These are phyloP conservation scores for Copsychus sechellarum DNA, from an alignment of 2,113 vertebrate genomes.

Conservation along the genomic window DNA sequence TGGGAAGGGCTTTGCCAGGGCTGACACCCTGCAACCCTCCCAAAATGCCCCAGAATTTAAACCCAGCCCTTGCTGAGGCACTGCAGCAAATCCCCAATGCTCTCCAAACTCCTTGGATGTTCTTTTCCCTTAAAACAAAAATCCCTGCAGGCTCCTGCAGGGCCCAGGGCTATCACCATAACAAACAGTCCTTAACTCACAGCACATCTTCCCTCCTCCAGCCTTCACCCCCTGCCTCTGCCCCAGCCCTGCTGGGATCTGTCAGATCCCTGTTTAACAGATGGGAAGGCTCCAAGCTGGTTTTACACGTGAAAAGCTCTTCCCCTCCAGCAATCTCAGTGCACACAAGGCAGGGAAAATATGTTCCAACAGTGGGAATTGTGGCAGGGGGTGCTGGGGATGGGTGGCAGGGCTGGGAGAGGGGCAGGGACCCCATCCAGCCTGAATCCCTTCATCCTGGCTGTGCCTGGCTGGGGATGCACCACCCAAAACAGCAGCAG, in stretches of 20 bases:
- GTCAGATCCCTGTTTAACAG: neutral
- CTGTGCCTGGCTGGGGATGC: neutral
- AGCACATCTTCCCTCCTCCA: neutral
- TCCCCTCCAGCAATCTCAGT: neutral
- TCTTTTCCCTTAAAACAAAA: neutral
- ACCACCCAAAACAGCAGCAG: neutral
- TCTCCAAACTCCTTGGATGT: neutral
- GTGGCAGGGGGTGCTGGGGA: neutral
- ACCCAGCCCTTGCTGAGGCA: neutral
- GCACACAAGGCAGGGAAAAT: neutral
- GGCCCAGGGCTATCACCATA: neutral
- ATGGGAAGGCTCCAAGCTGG: neutral
- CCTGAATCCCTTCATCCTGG: neutral
- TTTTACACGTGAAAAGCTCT: neutral
- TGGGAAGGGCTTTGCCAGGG: neutral
- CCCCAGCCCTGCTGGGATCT: neutral
- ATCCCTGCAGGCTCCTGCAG: neutral
- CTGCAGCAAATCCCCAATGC: neutral
- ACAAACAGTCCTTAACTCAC: neutral
- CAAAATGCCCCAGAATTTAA: neutral
- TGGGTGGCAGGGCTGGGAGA: neutral
- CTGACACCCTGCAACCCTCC: neutral
- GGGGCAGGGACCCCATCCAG: neutral
- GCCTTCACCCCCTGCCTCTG: neutral
- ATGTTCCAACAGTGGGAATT: neutral